Percentiles rank a stretch among this genome's conserved stretches.
Conservation (phyloP, 1,140 invertebrate species). For the Drosophila ambigua region DNA sequence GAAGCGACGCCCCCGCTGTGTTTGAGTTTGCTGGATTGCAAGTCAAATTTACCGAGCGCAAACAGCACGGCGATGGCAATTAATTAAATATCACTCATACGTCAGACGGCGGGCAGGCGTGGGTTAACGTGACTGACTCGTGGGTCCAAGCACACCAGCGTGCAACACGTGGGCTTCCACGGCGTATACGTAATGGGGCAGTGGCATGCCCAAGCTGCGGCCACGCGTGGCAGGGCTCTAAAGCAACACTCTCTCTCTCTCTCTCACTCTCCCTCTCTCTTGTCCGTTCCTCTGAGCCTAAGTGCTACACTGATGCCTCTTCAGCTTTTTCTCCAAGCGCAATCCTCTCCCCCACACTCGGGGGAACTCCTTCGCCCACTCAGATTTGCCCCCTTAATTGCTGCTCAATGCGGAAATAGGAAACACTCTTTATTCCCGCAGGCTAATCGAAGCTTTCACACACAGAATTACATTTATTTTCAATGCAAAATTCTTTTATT, state of each 20-base stretch:
- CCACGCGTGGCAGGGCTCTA: neutral
- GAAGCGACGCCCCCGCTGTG: neutral
- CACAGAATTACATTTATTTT: too few relatives aligned
- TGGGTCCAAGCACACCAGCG: conserved; percentile 10
- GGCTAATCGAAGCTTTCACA: too few relatives aligned
- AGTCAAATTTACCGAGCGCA: conserved; percentile 43
- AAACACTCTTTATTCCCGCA: too few relatives aligned
- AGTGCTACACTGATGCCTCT: too few relatives aligned
- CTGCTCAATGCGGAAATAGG: too few relatives aligned
- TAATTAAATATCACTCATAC: conserved; percentile 50
- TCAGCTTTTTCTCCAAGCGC: too few relatives aligned
- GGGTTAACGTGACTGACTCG: conserved; percentile 1
- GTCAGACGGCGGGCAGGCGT: conserved; percentile 19
- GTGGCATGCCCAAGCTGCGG: conserved; percentile 1
- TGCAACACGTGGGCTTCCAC: conserved; percentile 13
- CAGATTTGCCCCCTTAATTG: too few relatives aligned
- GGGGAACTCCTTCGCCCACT: too few relatives aligned
- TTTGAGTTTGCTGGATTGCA: conserved; percentile 24
- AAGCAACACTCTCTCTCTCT: neutral
- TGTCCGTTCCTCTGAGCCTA: neutral
- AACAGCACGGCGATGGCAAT: conserved; percentile 34
- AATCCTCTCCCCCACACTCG: too few relatives aligned
- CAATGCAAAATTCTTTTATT: conserved; percentile 21
- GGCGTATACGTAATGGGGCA: conserved; percentile 12
- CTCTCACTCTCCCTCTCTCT: too few relatives aligned